Base-by-base conservation (phyloP, 2,888 invertebrate species). In the Rhopalosiphum nymphaeae region DNA sequence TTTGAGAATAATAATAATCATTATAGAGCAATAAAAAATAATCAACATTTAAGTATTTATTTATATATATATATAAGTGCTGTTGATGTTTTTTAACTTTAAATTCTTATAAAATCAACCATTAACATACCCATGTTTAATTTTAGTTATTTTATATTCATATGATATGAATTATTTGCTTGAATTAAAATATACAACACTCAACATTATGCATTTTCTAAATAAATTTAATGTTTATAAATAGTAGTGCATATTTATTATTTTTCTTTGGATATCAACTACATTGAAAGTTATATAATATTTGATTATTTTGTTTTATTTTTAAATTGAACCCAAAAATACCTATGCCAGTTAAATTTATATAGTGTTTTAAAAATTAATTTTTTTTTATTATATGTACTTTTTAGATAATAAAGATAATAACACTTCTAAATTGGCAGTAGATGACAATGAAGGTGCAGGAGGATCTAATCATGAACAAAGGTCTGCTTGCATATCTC, bases 401-500 rank as follows among this genome's bases (percentile, higher is more conserved):
- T 90, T 94, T 67, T 91, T 87, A 94, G 91, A 94, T 86, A 53
- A 13, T 13, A 96, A 96, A 86, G 95, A 95, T 90, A 95, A 92
- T 56, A 94, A 94, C 67, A 36, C 88, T 85, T 85, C 87, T 87
- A 94, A 90, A 53, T 87, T 94, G 49, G 85, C 88, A 29, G 93
- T 94, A 46, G 93, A 91, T 44, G 94, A 94, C 53, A 93, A 96
- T 13, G 96, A 96, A 0, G 96, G 96, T 84, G 96, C 95, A 11
- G 96, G 96, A 95, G 95, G 96, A 1, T 96, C 96, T 94, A 96
- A 96, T 11, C 95, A 96, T 95, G 96, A 95, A 95, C 95, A 96
- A 95, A 96, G 97, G 86, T 97, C 97, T 0, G 97, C 97, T 67
- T 98, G 98, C 95, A 97, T 97, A 11, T 98, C 98, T 0, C 98